phyloP scores from a whole-genome alignment of 2,888 invertebrate species.

The Drosophila acutilabella region DNA sequence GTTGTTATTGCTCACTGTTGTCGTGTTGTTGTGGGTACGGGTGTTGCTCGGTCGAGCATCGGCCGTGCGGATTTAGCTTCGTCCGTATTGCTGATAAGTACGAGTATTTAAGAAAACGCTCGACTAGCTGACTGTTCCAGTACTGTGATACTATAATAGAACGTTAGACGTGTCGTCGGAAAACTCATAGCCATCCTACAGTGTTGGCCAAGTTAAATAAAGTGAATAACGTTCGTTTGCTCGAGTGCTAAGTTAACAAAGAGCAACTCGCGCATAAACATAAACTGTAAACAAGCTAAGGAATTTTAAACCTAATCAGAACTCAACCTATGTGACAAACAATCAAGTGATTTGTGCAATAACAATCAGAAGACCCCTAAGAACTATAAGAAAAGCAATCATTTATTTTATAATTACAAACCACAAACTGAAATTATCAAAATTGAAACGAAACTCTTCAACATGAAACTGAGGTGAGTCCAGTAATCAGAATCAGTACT shows the following conservation, averaged over 20 bases:
- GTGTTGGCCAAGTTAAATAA: slow-evolving; percentile 8
- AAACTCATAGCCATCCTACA: slow-evolving; percentile 8
- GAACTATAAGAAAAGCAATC: slow-evolving; percentile 4
- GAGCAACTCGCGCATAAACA: slow-evolving; percentile 40
- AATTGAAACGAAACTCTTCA: slow-evolving; percentile 68
- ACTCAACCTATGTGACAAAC: slow-evolving; percentile 15
- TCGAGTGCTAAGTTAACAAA: slow-evolving; percentile 67
- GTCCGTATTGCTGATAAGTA: slow-evolving; percentile 18
- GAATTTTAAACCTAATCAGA: slow-evolving; percentile 59
- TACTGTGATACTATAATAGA: slow-evolving; percentile 66
- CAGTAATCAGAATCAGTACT: not conserved
- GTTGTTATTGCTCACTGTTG: not conserved
- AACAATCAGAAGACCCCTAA: slow-evolving; percentile 7
- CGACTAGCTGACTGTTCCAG: slow-evolving; percentile 61
- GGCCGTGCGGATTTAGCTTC: slow-evolving; percentile 22
- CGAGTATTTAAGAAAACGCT: slow-evolving; percentile 68
- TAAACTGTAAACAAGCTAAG: slow-evolving; percentile 48
- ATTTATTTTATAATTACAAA: slow-evolving; percentile 12
- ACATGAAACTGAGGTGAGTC: slow-evolving; percentile 81
- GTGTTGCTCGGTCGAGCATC: slow-evolving; percentile 18
- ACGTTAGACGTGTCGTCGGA: slow-evolving; percentile 60
- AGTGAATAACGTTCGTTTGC: slow-evolving; percentile 32
- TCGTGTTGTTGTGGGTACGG: slow-evolving; percentile 1
- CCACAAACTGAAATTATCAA: slow-evolving; percentile 35
- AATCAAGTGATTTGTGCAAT: slow-evolving; percentile 44